These are phyloP conservation scores for Perca flavescens DNA, from an alignment of 2,113 vertebrate species.

Conservation along the genomic window DNA sequence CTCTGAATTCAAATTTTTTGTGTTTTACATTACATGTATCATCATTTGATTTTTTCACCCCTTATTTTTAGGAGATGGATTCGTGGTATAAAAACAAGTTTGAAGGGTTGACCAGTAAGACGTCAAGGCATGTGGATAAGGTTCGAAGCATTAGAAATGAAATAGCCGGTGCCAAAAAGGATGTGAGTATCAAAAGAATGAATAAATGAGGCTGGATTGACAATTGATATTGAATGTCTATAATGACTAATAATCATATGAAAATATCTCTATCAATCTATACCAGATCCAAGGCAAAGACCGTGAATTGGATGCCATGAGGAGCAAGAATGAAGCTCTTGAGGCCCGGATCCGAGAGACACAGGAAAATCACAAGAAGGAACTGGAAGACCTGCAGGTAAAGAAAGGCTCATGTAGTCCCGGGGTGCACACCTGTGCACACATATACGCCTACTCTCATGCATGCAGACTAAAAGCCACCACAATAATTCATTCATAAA, in stretches of 20 bases:
- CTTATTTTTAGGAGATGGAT: slow-evolving; percentile 83
- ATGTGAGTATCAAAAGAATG: slow-evolving; percentile 79
- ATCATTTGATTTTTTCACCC: background rate
- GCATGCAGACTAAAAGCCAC: slow-evolving; percentile 9
- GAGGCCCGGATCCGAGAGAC: slow-evolving; percentile 78
- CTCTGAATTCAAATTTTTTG: background rate
- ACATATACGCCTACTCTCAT: slow-evolving; percentile 3
- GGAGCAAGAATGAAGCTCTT: slow-evolving; percentile 78
- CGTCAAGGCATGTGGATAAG: slow-evolving; percentile 81
- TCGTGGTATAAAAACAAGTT: slow-evolving; percentile 89
- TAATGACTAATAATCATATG: background rate
- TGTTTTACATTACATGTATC: background rate
- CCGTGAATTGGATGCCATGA: slow-evolving; percentile 76
- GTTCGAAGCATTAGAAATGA: slow-evolving; percentile 83
- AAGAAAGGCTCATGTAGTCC: slow-evolving; percentile 1
- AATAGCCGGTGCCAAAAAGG: slow-evolving; percentile 83
- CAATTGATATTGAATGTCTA: background rate
- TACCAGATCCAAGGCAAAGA: slow-evolving; percentile 81
- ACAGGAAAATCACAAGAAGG: slow-evolving; percentile 74
- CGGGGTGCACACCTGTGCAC: slow-evolving; percentile 24
- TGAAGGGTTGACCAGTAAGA: slow-evolving; percentile 86
- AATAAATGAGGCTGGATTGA: background rate
- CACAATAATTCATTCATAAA: background rate
- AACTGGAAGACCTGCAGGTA: slow-evolving; percentile 76
- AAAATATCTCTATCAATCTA: background rate